phyloP scores from a whole-genome alignment of 2,888 invertebrate genomes.

The Netelia inedita region DNA sequence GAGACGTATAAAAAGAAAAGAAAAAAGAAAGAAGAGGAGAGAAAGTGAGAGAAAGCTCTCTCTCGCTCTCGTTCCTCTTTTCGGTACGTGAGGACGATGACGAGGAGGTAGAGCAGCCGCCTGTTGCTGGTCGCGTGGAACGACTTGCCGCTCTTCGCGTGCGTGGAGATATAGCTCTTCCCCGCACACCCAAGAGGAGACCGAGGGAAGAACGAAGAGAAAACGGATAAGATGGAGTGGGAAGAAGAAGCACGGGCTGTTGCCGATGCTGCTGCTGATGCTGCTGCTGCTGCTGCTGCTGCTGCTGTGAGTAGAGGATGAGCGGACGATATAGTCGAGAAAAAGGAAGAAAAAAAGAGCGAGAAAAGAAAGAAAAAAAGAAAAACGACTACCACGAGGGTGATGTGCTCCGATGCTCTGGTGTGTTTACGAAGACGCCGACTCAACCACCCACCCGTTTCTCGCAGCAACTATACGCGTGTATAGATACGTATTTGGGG shows the following conservation, averaged over 20 bases:
- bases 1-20: slow-evolving; percentile 17
- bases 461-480: neutral
- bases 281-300: slow-evolving; percentile 35
- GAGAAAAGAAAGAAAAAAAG: slow-evolving; percentile 4
- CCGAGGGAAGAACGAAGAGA: slow-evolving; percentile 55
- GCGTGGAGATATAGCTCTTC: slow-evolving; percentile 66
- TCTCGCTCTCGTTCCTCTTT: slow-evolving; percentile 3
- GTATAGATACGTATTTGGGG: slow-evolving; percentile 40
- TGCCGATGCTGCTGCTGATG: slow-evolving; percentile 45
- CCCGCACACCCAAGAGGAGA: slow-evolving; percentile 70
- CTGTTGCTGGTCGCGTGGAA: slow-evolving; percentile 82
- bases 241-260: slow-evolving; percentile 57
- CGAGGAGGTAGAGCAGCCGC: slow-evolving; percentile 76
- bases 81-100: slow-evolving; percentile 53
- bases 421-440: slow-evolving; percentile 60
- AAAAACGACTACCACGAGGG: slow-evolving; percentile 37
- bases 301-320: slow-evolving; percentile 53
- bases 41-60: slow-evolving; percentile 46
- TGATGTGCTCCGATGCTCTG: slow-evolving; percentile 45
- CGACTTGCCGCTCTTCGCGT: slow-evolving; percentile 57
- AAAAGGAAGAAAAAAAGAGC: slow-evolving; percentile 30
- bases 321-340: slow-evolving; percentile 60
- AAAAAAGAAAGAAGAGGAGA: slow-evolving; percentile 31
- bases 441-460: slow-evolving; percentile 47
- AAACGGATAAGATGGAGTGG: slow-evolving; percentile 65